A percentile compares a stretch with the other conserved stretches of the same genome.
Conservation (phyloP, 64 coral and sea anemone species). For the Trachythela sp. region DNA sequence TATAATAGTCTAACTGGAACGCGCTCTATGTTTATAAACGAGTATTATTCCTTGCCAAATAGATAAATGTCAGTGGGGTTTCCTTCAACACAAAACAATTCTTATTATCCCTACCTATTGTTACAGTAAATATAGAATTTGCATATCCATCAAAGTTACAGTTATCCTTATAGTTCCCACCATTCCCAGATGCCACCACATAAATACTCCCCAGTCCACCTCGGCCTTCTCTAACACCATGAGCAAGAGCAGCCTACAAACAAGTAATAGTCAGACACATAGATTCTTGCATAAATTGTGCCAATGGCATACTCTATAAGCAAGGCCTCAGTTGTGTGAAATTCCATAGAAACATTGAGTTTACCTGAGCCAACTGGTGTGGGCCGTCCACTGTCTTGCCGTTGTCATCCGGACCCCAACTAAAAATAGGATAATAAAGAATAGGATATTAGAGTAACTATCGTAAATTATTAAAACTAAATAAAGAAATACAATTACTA, state of each 20-base stretch:
- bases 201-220: constrained; percentile 91
- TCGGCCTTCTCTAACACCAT: constrained; percentile 89
- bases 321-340: neutral
- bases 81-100: too few species aligned
- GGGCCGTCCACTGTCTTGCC: constrained; percentile 95
- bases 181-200: constrained; percentile 97
- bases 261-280: too few species aligned
- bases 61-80: too few species aligned
- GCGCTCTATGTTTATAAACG: too few species aligned
- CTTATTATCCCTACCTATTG: constrained; percentile 63
- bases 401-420: constrained; percentile 98
- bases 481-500: too few species aligned
- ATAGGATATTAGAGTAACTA: too few species aligned
- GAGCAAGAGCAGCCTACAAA: constrained; percentile 85
- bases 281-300: too few species aligned
- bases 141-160: constrained; percentile 99
- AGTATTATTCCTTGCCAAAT: too few species aligned
- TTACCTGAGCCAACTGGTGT: constrained; percentile 90
- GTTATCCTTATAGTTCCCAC: constrained; percentile 95
- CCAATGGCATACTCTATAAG: neutral
- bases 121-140: constrained; percentile 98
- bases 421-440: too few species aligned
- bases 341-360: neutral
- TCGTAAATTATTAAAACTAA: too few species aligned
- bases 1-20: too few species aligned